A percentile compares a stretch with the other conserved stretches of the same genome.
Evolutionary conservation across 1,140 invertebrate genomes (phyloP).

Genomic region (Apis mellifera): Amel_HAv3.1 CM009941.2:4339001-4339500

Average conservation of each 20-base stretch:
- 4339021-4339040: slow-evolving; percentile 88
- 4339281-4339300: slow-evolving; percentile 48
- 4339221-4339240: slow-evolving; percentile 83
- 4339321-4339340: slow-evolving; percentile 64
- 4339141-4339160: background rate
- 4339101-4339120: background rate
- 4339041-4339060: background rate
- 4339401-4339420: slow-evolving; percentile 35
- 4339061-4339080: too few species aligned
- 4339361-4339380: background rate
- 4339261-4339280: slow-evolving; percentile 78
- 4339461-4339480: too few species aligned
- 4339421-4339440: background rate
- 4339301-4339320: background rate
- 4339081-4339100: too few species aligned
- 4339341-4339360: slow-evolving; percentile 62
- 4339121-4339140: background rate
- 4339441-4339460: fast-evolving
- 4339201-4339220: slow-evolving; percentile 86
- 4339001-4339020: slow-evolving; percentile 92
- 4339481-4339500: too few species aligned
- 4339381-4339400: fast-evolving
- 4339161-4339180: background rate
- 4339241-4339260: slow-evolving; percentile 89
- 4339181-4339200: slow-evolving; percentile 27